Percentiles rank a stretch among this genome's conserved stretches.
Conservation (phyloP, 2,888 invertebrate species). For the Hoplodrina ambigua region DNA sequence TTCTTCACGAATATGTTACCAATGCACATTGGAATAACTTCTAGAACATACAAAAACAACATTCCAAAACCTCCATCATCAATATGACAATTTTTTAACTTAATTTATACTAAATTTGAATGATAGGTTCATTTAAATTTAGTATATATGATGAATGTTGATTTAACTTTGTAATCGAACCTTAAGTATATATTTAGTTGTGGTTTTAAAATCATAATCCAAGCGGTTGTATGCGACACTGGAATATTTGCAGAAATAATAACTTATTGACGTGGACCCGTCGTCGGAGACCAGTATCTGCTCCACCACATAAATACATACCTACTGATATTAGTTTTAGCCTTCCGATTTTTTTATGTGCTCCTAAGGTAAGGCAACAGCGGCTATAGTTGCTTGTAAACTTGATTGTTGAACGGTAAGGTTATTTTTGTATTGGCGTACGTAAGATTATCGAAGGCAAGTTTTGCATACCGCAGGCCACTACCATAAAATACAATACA, state of each 20-base stretch:
- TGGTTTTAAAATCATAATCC: constrained; percentile 72
- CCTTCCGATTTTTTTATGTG: constrained; percentile 10
- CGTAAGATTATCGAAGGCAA: constrained; percentile 84
- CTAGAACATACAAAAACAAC: constrained; percentile 23
- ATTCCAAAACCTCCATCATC: constrained; percentile 31
- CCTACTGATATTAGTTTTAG: constrained; percentile 49
- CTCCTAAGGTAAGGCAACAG: constrained; percentile 60
- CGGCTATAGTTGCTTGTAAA: constrained; percentile 60
- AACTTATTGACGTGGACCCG: constrained; percentile 76
- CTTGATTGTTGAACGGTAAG: constrained; percentile 66
- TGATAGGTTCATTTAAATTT: constrained; percentile 51
- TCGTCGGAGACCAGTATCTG: constrained; percentile 75
- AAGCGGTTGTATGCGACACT: constrained; percentile 76
- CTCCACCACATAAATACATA: constrained; percentile 72
- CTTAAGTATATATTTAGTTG: constrained; percentile 31
- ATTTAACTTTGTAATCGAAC: constrained; percentile 50
- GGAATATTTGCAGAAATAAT: constrained; percentile 84
- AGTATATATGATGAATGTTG: constrained; percentile 43
- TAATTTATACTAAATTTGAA: constrained; percentile 31
- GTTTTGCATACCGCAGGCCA: constrained; percentile 88
- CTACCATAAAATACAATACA: constrained; percentile 86
- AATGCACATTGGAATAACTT: constrained; percentile 19
- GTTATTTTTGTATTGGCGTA: constrained; percentile 75
- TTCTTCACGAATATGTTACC: constrained; percentile 5
- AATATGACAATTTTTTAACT: constrained; percentile 38